These are phyloP conservation scores for Gortyna flavago DNA, from an alignment of 2,888 invertebrate genomes.

Conservation along the genomic window DNA sequence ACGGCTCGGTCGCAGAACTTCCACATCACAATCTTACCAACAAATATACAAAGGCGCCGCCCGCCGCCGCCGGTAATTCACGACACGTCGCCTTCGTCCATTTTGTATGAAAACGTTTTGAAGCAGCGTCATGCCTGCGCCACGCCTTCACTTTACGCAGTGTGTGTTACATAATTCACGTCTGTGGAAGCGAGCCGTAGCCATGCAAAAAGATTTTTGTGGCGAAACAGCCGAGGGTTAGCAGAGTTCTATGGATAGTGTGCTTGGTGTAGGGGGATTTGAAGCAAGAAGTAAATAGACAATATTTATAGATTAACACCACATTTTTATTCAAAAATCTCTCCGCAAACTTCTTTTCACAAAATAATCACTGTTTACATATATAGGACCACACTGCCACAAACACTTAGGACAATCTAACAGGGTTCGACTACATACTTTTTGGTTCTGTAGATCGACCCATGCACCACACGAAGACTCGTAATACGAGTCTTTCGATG, in stretches of 20 bases:
- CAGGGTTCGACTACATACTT: constrained; percentile 44
- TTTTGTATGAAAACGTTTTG: too few relatives aligned
- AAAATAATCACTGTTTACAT: constrained; percentile 80
- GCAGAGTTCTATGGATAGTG: neutral
- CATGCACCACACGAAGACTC: constrained; percentile 71
- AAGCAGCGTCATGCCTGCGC: too few relatives aligned
- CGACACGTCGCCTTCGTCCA: too few relatives aligned
- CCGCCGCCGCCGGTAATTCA: too few relatives aligned
- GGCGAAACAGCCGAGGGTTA: neutral
- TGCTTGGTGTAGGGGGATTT: neutral
- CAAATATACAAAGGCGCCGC: too few relatives aligned
- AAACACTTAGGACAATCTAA: constrained; percentile 85
- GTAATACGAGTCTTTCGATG: constrained; percentile 62
- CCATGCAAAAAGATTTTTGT: neutral
- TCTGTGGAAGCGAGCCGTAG: neutral
- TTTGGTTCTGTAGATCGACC: constrained; percentile 76
- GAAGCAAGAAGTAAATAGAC: constrained; percentile 34
- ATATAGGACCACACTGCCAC: constrained; percentile 87
- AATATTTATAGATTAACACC: constrained; percentile 64
- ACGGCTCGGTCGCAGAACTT: too few relatives aligned
- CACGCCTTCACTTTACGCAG: too few relatives aligned
- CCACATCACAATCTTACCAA: too few relatives aligned
- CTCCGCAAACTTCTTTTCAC: constrained; percentile 73
- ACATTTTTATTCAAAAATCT: constrained; percentile 79
- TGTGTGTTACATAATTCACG: too few relatives aligned